phyloP scores from a whole-genome alignment of 2,113 vertebrate species.

The Ranitomeya imitator region DNA sequence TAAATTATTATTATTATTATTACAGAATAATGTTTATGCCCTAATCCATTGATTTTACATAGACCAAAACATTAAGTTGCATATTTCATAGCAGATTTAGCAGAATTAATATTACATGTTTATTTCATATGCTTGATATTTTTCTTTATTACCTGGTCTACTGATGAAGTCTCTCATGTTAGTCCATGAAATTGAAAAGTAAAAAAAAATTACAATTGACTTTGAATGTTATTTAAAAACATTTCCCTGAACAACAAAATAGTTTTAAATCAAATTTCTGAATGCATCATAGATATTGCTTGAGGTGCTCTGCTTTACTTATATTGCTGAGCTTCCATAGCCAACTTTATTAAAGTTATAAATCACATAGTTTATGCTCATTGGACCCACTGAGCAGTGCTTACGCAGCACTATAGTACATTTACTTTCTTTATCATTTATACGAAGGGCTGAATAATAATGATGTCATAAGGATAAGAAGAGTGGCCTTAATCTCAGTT shows the following conservation, averaged over 20 bases:
- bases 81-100: background rate
- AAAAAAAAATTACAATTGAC: conserved; percentile 35
- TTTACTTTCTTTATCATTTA: conserved; percentile 52
- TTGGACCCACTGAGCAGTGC: conserved; percentile 18
- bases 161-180: background rate
- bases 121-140: background rate
- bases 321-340: background rate
- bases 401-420: conserved; percentile 37
- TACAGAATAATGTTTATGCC: background rate
- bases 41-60: conserved; percentile 26
- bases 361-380: conserved; percentile 15
- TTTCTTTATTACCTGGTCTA: background rate
- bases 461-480: conserved; percentile 58
- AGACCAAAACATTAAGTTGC: background rate
- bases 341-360: conserved; percentile 50
- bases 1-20: background rate
- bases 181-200: conserved; percentile 26
- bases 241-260: conserved; percentile 27
- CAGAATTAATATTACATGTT: background rate
- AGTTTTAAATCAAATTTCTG: conserved; percentile 32
- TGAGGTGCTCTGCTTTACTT: conserved; percentile 19
- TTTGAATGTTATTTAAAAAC: conserved; percentile 35
- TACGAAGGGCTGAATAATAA: conserved; percentile 55
- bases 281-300: conserved; percentile 24
- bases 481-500: conserved; percentile 59